These are phyloP conservation scores for Aricia artaxerxes DNA, from an alignment of 2,888 invertebrate species.

Conservation along the genomic window DNA sequence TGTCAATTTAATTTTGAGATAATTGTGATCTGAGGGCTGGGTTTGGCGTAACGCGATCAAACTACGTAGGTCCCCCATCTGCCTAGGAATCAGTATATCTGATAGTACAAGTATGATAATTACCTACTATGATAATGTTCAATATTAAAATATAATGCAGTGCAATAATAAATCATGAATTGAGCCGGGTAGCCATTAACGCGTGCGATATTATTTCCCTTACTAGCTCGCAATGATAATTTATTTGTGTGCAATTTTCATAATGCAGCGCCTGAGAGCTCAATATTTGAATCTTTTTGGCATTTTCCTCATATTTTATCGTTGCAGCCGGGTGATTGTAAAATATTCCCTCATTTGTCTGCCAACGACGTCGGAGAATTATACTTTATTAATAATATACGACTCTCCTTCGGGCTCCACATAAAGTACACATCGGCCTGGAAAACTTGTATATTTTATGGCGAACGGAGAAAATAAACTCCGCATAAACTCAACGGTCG, in stretches of 20 bases:
- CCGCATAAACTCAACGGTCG: conserved; percentile 3
- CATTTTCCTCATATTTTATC: conserved; percentile 45
- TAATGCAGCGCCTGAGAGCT: conserved; percentile 59
- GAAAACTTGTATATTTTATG: conserved; percentile 19
- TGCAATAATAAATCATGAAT: conserved; percentile 49
- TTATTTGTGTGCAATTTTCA: conserved; percentile 70
- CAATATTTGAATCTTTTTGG: conserved; percentile 56
- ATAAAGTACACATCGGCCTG: conserved; percentile 2
- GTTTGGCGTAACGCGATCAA: too few relatives aligned
- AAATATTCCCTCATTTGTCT: conserved; percentile 39
- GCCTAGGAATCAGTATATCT: too few relatives aligned
- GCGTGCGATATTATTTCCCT: conserved; percentile 61
- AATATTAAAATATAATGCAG: conserved; percentile 18
- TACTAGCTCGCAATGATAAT: conserved; percentile 67
- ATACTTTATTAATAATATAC: conserved; percentile 27
- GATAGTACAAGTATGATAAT: background rate
- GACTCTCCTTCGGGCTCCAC: background rate
- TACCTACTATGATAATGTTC: background rate
- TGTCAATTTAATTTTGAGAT: too few relatives aligned
- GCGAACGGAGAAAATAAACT: conserved; percentile 1
- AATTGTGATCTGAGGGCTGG: too few relatives aligned
- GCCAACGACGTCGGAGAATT: conserved; percentile 28
- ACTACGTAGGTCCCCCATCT: too few relatives aligned
- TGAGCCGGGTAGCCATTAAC: conserved; percentile 64
- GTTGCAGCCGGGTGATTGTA: conserved; percentile 54